phyloP scores from a whole-genome alignment of 2,113 vertebrate genomes.

The Ibidorhyncha struthersii region DNA sequence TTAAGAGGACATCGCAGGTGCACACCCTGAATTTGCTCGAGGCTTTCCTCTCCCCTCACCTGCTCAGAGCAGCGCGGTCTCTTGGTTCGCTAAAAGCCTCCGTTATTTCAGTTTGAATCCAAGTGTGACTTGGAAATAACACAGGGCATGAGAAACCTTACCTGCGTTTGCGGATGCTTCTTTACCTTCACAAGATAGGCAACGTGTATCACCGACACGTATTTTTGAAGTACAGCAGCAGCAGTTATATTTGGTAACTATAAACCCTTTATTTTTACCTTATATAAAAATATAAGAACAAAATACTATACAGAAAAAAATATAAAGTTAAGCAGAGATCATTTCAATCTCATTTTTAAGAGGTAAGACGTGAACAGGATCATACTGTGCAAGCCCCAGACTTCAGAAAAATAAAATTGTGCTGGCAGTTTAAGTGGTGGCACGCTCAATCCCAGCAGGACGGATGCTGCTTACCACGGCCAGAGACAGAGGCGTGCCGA shows the following conservation, averaged over 20 bases:
- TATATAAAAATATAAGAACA: constrained; percentile 54
- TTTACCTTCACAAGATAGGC: not conserved
- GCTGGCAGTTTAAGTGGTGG: not conserved
- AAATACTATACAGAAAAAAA: constrained; percentile 28
- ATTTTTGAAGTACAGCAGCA: not conserved
- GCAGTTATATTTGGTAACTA: not conserved
- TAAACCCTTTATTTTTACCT: constrained; percentile 70
- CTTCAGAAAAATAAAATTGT: not conserved
- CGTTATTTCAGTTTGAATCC: not conserved
- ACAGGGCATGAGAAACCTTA: not conserved
- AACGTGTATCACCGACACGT: fast-evolving
- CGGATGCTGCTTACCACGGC: not conserved
- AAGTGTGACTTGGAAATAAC: not conserved
- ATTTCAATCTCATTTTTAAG: not conserved
- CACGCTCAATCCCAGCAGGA: not conserved
- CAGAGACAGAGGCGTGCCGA: not conserved
- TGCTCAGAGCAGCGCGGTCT: not conserved
- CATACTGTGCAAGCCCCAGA: not conserved
- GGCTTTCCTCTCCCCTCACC: not conserved
- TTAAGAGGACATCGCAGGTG: not conserved
- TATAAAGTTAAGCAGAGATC: constrained; percentile 23
- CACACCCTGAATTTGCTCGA: not conserved
- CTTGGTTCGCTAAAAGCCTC: not conserved
- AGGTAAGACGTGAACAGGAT: not conserved
- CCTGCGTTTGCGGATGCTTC: not conserved